Percentiles rank a stretch among this genome's conserved stretches.
Conservation (phyloP, 2,888 invertebrate species). For the Chaetoderma sp. region DNA sequence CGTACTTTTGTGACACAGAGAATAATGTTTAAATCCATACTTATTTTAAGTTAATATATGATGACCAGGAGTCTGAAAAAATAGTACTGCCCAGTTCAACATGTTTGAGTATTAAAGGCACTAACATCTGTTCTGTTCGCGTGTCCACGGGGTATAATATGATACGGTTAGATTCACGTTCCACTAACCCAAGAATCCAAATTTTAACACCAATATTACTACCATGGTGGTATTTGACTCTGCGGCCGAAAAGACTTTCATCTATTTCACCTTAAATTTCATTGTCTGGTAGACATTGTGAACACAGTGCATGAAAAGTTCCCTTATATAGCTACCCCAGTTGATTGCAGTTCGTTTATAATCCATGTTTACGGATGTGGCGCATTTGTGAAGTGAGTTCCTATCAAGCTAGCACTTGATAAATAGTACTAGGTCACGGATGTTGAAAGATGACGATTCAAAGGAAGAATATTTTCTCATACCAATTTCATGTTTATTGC, state of each 20-base stretch:
- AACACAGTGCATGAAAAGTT: too few relatives aligned
- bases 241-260: slow-evolving; percentile 19
- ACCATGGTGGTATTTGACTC: neutral
- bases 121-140: neutral
- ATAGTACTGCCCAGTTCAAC: neutral
- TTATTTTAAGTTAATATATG: neutral
- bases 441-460: neutral
- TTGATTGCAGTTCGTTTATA: neutral
- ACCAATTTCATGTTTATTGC: neutral
- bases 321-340: too few relatives aligned
- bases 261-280: too few relatives aligned
- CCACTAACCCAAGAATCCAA: neutral
- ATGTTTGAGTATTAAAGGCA: slow-evolving; percentile 26
- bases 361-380: neutral
- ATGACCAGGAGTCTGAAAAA: neutral
- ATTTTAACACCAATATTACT: slow-evolving; percentile 16
- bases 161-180: slow-evolving; percentile 19
- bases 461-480: neutral
- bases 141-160: neutral
- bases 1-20: neutral
- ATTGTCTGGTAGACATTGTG: too few relatives aligned
- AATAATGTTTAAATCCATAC: neutral
- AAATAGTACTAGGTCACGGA: neutral
- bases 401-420: neutral
- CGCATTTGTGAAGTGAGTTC: neutral